Conservation (phyloP, 1,140 invertebrate species). For the Trissolcus basalis region DNA sequence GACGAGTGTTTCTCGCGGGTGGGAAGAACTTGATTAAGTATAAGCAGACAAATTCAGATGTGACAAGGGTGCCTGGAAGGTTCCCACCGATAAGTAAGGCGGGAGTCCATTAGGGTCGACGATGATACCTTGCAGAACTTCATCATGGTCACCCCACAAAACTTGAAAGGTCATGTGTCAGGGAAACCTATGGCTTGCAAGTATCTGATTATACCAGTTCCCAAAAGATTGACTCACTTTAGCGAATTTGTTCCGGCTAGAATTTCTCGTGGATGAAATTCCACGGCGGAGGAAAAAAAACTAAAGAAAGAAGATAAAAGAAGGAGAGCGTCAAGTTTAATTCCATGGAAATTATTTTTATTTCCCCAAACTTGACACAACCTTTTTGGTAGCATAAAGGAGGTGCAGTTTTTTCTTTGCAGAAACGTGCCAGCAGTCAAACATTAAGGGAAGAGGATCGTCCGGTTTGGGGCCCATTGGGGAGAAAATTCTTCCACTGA, state of each 20-base stretch:
- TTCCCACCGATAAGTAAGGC: too few relatives aligned
- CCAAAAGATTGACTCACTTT: not conserved
- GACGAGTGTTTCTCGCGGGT: not conserved
- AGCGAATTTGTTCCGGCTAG: not conserved
- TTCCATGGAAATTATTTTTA: too few relatives aligned
- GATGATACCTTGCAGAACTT: conserved; percentile 27
- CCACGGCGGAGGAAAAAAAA: not conserved
- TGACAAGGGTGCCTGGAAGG: too few relatives aligned
- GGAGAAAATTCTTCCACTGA: conserved; percentile 5
- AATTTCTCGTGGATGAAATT: not conserved
- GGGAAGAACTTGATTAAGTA: not conserved
- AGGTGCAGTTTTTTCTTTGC: too few relatives aligned
- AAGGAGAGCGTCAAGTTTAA: too few relatives aligned
- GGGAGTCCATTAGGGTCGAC: conserved; percentile 23
- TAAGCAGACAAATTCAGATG: too few relatives aligned
- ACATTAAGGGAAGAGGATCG: too few relatives aligned
- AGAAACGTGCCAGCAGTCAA: too few relatives aligned
- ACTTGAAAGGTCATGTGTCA: conserved; percentile 23
- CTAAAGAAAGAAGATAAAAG: too few relatives aligned
- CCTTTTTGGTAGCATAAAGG: too few relatives aligned
- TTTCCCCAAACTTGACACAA: too few relatives aligned
- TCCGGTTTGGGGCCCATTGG: too few relatives aligned
- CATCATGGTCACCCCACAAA: conserved; percentile 20
- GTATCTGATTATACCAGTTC: conserved; percentile 6
- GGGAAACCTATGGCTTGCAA: conserved; percentile 8